Percentiles rank a stretch among this genome's conserved stretches.
These are phyloP conservation scores for Pheosia gnoma DNA, from an alignment of 2,888 invertebrate genomes.

Conservation along the genomic window DNA sequence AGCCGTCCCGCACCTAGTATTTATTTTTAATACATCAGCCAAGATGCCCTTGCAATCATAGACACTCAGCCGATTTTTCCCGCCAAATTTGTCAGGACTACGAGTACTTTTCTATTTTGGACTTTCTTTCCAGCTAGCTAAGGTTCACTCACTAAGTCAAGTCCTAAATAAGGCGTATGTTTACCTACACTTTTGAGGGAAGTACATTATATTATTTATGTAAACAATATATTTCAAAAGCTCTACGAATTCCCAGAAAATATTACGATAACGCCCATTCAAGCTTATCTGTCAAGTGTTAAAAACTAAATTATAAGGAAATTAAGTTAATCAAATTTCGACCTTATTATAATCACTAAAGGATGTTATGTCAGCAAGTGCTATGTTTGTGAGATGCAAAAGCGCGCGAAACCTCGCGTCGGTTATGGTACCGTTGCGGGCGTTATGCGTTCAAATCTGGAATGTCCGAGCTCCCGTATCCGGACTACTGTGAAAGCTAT, in stretches of 20 bases:
- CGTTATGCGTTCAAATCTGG: conserved; percentile 44
- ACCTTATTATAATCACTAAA: neutral
- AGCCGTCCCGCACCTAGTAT: too few relatives aligned
- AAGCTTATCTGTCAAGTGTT: conserved; percentile 34
- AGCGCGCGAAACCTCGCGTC: conserved; percentile 63
- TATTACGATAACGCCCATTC: conserved; percentile 15
- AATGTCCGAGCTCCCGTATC: conserved; percentile 6
- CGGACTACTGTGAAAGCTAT: conserved; percentile 1
- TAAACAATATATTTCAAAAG: conserved; percentile 4
- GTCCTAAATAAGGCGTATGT: neutral
- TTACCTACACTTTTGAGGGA: neutral
- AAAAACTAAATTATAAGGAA: conserved; percentile 6
- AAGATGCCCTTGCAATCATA: too few relatives aligned
- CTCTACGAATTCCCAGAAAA: conserved; percentile 8
- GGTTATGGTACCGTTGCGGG: conserved; percentile 67
- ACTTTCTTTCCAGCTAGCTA: neutral
- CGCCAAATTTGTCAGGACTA: too few relatives aligned
- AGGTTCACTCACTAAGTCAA: neutral
- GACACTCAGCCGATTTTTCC: too few relatives aligned
- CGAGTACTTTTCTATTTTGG: neutral
- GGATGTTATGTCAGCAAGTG: neutral
- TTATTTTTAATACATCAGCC: too few relatives aligned
- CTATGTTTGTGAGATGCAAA: conserved; percentile 39
- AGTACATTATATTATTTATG: neutral
- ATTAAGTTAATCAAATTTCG: conserved; percentile 1